A percentile compares a stretch with the other conserved stretches of the same genome.
These are phyloP conservation scores for Muntiacus reevesi DNA, from an alignment of 2,113 vertebrate genomes.

Conservation along the genomic window DNA sequence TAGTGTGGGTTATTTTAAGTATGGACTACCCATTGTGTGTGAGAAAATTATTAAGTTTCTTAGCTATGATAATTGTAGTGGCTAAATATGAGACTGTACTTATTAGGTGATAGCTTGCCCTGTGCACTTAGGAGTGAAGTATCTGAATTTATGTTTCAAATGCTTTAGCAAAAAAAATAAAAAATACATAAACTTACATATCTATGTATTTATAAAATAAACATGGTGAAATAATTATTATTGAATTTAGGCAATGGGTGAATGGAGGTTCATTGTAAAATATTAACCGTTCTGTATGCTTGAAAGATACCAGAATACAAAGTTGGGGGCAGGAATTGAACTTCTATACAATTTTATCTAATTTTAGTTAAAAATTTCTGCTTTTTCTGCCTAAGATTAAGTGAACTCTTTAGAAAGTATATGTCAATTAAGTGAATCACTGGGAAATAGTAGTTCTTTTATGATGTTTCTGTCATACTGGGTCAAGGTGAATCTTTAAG, in stretches of 20 bases:
- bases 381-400: not conserved
- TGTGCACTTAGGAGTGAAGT: not conserved
- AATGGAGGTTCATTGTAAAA: not conserved
- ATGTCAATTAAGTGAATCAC: slow-evolving; percentile 26
- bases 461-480: not conserved
- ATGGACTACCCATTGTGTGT: not conserved
- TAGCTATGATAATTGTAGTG: not conserved
- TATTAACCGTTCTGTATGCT: not conserved
- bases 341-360: not conserved
- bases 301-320: not conserved
- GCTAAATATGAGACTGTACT: not conserved
- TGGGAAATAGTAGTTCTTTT: not conserved
- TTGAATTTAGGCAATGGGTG: slow-evolving; percentile 3
- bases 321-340: not conserved
- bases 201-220: not conserved
- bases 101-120: not conserved
- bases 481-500: not conserved
- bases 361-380: not conserved
- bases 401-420: not conserved
- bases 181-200: not conserved
- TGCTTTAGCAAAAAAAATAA: not conserved
- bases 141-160: not conserved
- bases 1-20: not conserved
- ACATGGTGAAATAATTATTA: not conserved
- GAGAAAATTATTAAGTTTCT: slow-evolving; percentile 24